Base-by-base conservation (phyloP, 2,888 invertebrate genomes). In the Cantharis lateralis region DNA sequence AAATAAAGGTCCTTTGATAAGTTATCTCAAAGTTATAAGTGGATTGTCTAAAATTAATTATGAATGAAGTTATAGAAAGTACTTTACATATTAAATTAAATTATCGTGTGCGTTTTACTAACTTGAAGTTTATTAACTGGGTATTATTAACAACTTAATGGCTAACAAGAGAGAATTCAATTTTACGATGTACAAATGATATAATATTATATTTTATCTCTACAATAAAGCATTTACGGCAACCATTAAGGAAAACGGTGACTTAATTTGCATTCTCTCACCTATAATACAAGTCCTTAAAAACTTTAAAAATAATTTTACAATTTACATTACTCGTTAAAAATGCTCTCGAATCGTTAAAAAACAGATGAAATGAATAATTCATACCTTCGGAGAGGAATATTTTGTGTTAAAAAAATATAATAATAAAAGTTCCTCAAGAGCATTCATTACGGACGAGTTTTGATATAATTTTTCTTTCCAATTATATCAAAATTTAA, bases 171-270 rank as follows among this genome's bases (percentile, higher is more conserved):
- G 70, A 74, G 76, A 74, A 75, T 79, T 68, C 76, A 69, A 76
- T 79, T 79, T 79, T 78, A 79, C 76, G 79, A 79, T 73, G 74
- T 78, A 79, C 78, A 79, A 79, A 79, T 76, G 79, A 78, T 75
- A 76, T 63, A 72, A 74, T 76, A 78, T 72, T 68, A 74, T 75
- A 75, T 73, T 80, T 80, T 78, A 80, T 77, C 78, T 77, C 20
- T 63, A 73, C 78, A 69, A 75, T 79, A 77, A 78, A 77, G 72
- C 71, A 79, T 79, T 80, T 80, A 80, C 78, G 73, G 72, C 74
- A 69, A 71, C 68, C 63, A 75, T 78, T 71, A 62, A 68, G 70
- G 71, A 75, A 78, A 72, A 75, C 75, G 73, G 75, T 68, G 75
- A 77, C 77, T 71, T 76, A 79, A 79, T 79, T 79, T 78, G 76